A percentile compares a stretch with the other conserved stretches of the same genome.
phyloP scores from a whole-genome alignment of 2,888 invertebrate species.

The Matsumyia berberina region DNA sequence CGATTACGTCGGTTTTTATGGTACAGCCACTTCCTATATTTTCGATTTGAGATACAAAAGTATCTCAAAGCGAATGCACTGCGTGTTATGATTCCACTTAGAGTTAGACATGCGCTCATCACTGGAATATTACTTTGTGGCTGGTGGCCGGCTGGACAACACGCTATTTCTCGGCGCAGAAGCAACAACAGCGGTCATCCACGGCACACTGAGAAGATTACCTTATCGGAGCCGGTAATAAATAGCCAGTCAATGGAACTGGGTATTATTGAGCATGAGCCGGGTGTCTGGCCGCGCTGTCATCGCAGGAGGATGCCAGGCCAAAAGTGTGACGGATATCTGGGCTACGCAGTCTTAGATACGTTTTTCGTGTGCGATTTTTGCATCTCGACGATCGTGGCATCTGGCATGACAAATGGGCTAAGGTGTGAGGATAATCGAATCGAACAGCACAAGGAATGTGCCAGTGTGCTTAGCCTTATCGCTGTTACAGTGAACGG shows the following conservation, averaged over 20 bases:
- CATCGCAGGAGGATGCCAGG: slow-evolving; percentile 33
- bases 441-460: slow-evolving; percentile 63
- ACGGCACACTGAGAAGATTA: slow-evolving; percentile 58
- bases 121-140: slow-evolving; percentile 54
- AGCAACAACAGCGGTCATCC: slow-evolving; percentile 15
- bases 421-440: slow-evolving; percentile 72
- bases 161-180: slow-evolving; percentile 19
- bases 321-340: slow-evolving; percentile 72
- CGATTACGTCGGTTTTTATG: slow-evolving; percentile 10
- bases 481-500: slow-evolving; percentile 54
- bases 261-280: slow-evolving; percentile 50
- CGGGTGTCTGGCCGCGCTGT: slow-evolving; percentile 47
- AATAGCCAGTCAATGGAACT: slow-evolving; percentile 70
- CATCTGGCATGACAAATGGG: slow-evolving; percentile 71
- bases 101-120: slow-evolving; percentile 68
- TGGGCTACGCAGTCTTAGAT: slow-evolving; percentile 66
- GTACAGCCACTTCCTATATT: slow-evolving; percentile 44
- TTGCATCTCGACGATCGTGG: slow-evolving; percentile 41
- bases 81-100: slow-evolving; percentile 69
- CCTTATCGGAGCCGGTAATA: slow-evolving; percentile 70
- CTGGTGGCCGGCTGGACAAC: slow-evolving; percentile 14
- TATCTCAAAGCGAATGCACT: slow-evolving; percentile 60
- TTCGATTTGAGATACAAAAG: slow-evolving; percentile 46
- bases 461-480: slow-evolving; percentile 51
- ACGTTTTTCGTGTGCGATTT: slow-evolving; percentile 37